Evolutionary conservation across 2,888 invertebrate genomes (phyloP).

Genomic region (Euphydryas editha): DNA sequence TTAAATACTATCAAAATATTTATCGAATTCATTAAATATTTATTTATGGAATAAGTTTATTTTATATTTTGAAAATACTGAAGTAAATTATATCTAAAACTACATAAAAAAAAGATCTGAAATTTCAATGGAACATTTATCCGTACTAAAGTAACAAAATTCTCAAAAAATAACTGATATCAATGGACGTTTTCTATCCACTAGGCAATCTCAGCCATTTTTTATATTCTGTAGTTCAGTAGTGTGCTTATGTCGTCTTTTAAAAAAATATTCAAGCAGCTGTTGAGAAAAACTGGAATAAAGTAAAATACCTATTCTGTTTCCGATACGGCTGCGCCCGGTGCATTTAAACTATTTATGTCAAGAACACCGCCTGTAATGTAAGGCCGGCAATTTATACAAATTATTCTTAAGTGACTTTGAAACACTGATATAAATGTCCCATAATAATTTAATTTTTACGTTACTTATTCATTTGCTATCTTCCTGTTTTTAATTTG

Average conservation of each 20-base stretch:
- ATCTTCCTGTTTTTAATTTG: too few relatives aligned
- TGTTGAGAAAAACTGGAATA: slow-evolving; percentile 41
- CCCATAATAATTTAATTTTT: background rate
- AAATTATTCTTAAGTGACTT: slow-evolving; percentile 27
- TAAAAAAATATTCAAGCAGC: slow-evolving; percentile 57
- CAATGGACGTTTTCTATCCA: too few relatives aligned
- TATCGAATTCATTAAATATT: too few relatives aligned
- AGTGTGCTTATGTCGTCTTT: slow-evolving; percentile 26
- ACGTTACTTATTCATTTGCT: background rate
- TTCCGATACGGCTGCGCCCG: slow-evolving; percentile 55
- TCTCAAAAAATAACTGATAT: too few relatives aligned
- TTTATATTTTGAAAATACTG: too few relatives aligned
- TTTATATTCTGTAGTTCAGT: background rate
- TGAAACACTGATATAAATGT: slow-evolving; percentile 13
- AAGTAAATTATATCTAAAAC: too few relatives aligned
- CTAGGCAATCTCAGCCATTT: background rate
- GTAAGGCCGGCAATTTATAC: slow-evolving; percentile 52
- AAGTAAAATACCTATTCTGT: slow-evolving; percentile 36
- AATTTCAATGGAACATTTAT: too few relatives aligned
- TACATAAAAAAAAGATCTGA: too few relatives aligned
- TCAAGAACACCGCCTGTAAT: slow-evolving; percentile 56
- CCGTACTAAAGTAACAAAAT: background rate
- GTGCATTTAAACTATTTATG: slow-evolving; percentile 51
- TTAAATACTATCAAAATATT: too few relatives aligned
- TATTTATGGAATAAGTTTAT: too few relatives aligned